A percentile compares a stretch with the other conserved stretches of the same genome.
Conservation (phyloP, 2,797 vertebrate species). For the Sylvilagus floridanus region DNA sequence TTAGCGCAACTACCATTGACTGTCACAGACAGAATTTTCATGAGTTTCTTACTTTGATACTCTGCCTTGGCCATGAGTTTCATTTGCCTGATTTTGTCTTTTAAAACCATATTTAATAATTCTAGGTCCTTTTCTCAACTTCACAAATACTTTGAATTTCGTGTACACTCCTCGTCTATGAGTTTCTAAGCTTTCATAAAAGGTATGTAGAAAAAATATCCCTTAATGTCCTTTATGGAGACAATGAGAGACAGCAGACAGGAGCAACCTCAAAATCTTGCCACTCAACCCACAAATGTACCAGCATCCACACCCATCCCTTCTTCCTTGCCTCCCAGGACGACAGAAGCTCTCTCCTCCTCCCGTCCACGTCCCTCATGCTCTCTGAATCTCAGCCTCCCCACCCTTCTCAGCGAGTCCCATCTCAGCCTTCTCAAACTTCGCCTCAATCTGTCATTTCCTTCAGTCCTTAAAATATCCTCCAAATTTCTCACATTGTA, state of each 20-base stretch:
- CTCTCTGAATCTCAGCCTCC: background rate
- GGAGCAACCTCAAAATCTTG: background rate
- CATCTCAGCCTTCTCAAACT: background rate
- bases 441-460: background rate
- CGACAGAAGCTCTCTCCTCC: no score
- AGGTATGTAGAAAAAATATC: background rate
- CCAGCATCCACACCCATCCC: no score
- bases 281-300: background rate
- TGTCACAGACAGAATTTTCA: background rate
- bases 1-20: background rate
- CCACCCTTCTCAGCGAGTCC: background rate
- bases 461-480: background rate
- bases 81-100: background rate
- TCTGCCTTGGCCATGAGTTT: background rate
- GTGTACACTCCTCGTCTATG: background rate
- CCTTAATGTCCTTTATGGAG: background rate
- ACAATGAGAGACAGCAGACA: background rate
- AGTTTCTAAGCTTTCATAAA: background rate
- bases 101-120: background rate
- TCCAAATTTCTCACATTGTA: background rate
- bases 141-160: background rate
- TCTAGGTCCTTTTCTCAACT: background rate
- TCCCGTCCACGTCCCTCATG: background rate
- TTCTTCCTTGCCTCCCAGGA: background rate
- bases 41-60: background rate